These are phyloP conservation scores for Gallinago nigripennis DNA, from an alignment of 2,797 vertebrate species.

Conservation along the genomic window DNA sequence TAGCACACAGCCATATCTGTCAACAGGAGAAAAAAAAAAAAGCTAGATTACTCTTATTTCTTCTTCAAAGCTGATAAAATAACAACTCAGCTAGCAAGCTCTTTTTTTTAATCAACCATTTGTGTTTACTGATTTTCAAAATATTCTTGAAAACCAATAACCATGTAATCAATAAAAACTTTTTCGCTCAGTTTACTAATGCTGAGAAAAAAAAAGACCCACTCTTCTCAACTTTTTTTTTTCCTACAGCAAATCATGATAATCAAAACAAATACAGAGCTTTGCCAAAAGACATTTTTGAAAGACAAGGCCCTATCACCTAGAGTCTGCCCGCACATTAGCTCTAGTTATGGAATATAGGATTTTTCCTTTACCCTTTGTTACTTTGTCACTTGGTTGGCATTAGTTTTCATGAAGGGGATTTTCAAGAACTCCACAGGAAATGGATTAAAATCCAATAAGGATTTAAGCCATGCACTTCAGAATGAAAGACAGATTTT, in stretches of 20 bases:
- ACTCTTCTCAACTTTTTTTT: conserved; percentile 22
- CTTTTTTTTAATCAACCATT: background rate
- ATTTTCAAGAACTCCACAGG: conserved; percentile 61
- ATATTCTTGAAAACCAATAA: conserved; percentile 18
- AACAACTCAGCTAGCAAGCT: background rate
- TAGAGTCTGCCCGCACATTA: conserved; percentile 16
- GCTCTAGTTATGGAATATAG: background rate
- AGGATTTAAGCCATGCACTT: conserved; percentile 43
- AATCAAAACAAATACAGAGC: conserved; percentile 18
- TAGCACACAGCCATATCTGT: conserved; percentile 18
- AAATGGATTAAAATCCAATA: conserved; percentile 57
- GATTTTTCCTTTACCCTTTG: conserved; percentile 26
- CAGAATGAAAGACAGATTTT: conserved; percentile 21
- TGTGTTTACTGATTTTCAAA: conserved; percentile 8
- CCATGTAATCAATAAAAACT: background rate
- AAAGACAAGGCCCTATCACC: conserved; percentile 27
- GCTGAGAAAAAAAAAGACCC: background rate
- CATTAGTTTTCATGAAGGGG: conserved; percentile 39
- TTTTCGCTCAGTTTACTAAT: background rate
- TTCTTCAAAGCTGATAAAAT: conserved; percentile 1
- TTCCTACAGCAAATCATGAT: conserved; percentile 26
- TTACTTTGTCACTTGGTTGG: conserved; percentile 26
- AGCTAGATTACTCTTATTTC: conserved; percentile 61
- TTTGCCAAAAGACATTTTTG: conserved; percentile 4
- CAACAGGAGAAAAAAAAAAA: conserved; percentile 6